These are phyloP conservation scores for Dryomyza anilis DNA, from an alignment of 2,888 invertebrate species.

Conservation along the genomic window DNA sequence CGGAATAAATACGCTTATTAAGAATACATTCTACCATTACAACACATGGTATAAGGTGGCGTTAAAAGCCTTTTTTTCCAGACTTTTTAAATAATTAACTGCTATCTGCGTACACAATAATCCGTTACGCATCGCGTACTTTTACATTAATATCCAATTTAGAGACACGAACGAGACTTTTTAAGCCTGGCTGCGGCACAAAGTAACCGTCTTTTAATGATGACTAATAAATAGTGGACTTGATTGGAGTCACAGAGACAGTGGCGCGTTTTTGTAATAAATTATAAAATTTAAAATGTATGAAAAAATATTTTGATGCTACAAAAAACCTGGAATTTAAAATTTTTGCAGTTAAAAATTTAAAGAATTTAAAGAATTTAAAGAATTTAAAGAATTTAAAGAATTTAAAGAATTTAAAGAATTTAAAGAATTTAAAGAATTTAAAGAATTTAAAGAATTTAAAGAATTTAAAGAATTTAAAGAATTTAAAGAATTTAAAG, in stretches of 20 bases:
- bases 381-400: too few species aligned
- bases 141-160: slow-evolving; percentile 8
- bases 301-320: not conserved
- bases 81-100: slow-evolving; percentile 22
- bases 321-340: too few species aligned
- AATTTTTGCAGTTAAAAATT: too few species aligned
- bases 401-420: too few species aligned
- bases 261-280: not conserved
- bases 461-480: too few species aligned
- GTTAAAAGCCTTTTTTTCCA: slow-evolving; percentile 17
- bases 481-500: too few species aligned
- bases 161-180: not conserved
- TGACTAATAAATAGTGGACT: slow-evolving; percentile 9
- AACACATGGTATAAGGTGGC: not conserved
- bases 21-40: not conserved
- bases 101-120: slow-evolving; percentile 21
- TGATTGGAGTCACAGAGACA: not conserved
- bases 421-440: too few species aligned
- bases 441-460: too few species aligned
- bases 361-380: too few species aligned
- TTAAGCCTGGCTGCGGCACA: not conserved
- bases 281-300: not conserved
- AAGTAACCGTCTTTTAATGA: not conserved
- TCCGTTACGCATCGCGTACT: slow-evolving; percentile 20
- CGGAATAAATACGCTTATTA: not conserved